phyloP scores from a whole-genome alignment of 2,797 vertebrate species.

The Botia almorhae region DNA sequence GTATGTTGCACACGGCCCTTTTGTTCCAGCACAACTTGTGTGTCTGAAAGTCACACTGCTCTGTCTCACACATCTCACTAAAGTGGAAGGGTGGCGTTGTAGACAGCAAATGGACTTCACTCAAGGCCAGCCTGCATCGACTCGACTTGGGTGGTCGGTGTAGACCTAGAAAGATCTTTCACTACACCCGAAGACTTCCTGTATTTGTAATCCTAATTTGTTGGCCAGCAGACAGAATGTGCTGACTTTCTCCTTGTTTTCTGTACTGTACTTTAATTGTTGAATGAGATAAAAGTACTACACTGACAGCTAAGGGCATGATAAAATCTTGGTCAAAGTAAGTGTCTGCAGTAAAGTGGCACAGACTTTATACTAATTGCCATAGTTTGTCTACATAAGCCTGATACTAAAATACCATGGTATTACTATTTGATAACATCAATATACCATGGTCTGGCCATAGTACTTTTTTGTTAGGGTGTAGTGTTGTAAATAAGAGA shows the following conservation, averaged over 20 bases:
- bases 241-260: neutral
- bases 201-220: neutral
- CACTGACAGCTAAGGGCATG: too few species aligned
- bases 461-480: too few species aligned
- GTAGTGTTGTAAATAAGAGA: neutral
- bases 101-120: neutral
- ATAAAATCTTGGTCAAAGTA: too few species aligned
- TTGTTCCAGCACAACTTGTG: slow-evolving; percentile 21
- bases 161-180: neutral
- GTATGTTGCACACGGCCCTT: slow-evolving; percentile 12
- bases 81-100: slow-evolving; percentile 49
- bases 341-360: too few species aligned
- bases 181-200: neutral
- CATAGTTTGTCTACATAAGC: neutral
- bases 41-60: slow-evolving; percentile 23
- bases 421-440: neutral
- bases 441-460: neutral
- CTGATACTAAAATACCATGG: neutral
- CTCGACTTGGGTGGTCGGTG: neutral
- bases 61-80: slow-evolving; percentile 3
- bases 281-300: too few species aligned
- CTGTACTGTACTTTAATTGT: neutral
- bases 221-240: neutral
- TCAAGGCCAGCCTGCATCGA: slow-evolving; percentile 1
- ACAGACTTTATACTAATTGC: neutral